phyloP scores from a whole-genome alignment of 2,113 vertebrate species.

The Silurus glanis region DNA sequence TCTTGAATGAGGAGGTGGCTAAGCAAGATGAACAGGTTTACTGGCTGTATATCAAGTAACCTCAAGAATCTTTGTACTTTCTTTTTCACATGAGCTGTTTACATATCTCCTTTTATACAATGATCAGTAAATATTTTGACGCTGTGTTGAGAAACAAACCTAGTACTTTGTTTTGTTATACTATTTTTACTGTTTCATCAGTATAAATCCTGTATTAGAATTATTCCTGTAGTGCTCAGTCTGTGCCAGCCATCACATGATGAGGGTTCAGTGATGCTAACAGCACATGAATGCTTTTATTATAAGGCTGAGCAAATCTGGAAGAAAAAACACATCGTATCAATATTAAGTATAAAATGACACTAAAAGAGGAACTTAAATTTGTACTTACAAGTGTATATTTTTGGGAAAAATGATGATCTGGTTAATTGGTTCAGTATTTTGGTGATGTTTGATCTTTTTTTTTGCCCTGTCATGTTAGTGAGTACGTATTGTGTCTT shows the following conservation, averaged over 20 bases:
- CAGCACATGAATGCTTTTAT: neutral
- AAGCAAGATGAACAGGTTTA: conserved; percentile 7
- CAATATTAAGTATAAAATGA: neutral
- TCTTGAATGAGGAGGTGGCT: neutral
- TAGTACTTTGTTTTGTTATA: neutral
- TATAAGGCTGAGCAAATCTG: neutral
- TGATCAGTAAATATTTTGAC: neutral
- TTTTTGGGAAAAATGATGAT: neutral
- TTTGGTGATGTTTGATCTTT: neutral
- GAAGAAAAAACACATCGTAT: neutral
- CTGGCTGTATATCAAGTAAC: neutral
- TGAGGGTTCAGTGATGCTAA: neutral
- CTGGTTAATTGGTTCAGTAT: neutral
- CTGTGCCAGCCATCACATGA: conserved; percentile 1
- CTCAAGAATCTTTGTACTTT: neutral
- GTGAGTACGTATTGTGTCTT: neutral
- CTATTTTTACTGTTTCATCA: neutral
- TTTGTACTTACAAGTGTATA: neutral
- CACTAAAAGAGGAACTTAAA: neutral
- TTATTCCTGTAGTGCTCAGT: neutral
- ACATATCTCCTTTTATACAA: neutral
- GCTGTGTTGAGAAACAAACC: neutral
- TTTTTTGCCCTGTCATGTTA: neutral
- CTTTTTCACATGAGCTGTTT: neutral
- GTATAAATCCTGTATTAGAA: neutral